Conservation (phyloP, 2,888 invertebrate genomes). For the Drosophila niveifrons region DNA sequence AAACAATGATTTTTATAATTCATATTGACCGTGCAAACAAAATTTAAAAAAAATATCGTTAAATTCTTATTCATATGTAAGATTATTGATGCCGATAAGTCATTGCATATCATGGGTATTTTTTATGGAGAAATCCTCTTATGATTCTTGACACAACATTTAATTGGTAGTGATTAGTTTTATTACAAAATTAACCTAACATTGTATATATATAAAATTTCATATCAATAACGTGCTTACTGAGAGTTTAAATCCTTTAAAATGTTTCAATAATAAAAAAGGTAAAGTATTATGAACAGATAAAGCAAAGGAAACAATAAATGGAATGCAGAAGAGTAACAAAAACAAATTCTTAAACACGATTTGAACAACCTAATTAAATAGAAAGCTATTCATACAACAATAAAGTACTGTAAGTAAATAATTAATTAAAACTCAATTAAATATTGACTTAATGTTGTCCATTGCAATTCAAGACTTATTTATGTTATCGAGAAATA, state of each 20-base stretch:
- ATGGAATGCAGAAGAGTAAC: slow-evolving; percentile 4
- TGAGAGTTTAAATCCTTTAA: no score
- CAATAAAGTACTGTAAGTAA: slow-evolving; percentile 10
- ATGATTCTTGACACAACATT: no score
- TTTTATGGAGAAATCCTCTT: no score
- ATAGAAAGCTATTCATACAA: slow-evolving; percentile 8
- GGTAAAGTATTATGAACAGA: neutral
- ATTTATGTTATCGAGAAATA: slow-evolving; percentile 1
- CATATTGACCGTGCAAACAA: neutral
- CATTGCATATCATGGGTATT: no score
- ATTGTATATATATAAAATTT: no score
- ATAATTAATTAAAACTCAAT: slow-evolving; percentile 2
- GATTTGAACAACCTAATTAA: slow-evolving; percentile 1
- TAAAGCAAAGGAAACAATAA: neutral
- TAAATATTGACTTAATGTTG: neutral
- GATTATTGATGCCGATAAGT: neutral
- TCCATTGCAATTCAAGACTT: neutral
- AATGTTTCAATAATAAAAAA: neutral
- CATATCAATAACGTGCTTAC: no score
- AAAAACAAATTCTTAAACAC: neutral
- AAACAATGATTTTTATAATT: neutral
- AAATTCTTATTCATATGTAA: neutral
- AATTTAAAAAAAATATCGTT: neutral
- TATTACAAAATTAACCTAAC: no score
- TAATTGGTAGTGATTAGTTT: no score